Evolutionary conservation across 1,140 invertebrate genomes (phyloP).

Genomic region (Anoplophora glabripennis): DNA sequence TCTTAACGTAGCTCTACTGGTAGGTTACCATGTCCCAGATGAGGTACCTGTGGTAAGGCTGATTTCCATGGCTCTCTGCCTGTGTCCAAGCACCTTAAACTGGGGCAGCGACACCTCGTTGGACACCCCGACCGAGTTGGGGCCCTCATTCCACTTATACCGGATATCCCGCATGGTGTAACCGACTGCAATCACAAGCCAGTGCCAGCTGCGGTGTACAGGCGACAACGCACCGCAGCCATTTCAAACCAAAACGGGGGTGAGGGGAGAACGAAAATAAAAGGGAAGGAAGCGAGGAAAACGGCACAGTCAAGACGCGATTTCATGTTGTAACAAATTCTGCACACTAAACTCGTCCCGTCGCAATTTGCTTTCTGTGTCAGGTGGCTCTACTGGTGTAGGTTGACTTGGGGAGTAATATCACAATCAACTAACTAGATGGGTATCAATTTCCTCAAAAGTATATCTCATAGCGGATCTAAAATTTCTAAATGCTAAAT

Average conservation of each 20-base stretch:
- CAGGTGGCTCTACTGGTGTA: too few species aligned
- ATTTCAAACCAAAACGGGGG: conserved; percentile 24
- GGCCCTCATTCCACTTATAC: conserved; percentile 92
- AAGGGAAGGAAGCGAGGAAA: neutral
- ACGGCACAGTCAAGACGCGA: neutral
- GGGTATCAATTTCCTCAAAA: too few species aligned
- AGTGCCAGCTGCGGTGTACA: conserved; percentile 29
- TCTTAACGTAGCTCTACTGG: too few species aligned
- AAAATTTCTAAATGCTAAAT: too few species aligned
- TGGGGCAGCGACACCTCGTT: conserved; percentile 91
- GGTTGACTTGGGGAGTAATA: too few species aligned
- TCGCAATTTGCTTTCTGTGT: too few species aligned
- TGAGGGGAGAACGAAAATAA: conserved; percentile 13
- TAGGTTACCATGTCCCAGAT: conserved; percentile 32
- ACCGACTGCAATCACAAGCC: conserved; percentile 75
- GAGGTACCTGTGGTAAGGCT: conserved; percentile 87
- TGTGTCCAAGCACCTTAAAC: conserved; percentile 89
- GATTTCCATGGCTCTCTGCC: conserved; percentile 86
- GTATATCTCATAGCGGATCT: too few species aligned
- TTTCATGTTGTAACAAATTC: too few species aligned
- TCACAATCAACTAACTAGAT: too few species aligned
- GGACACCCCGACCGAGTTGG: conserved; percentile 87
- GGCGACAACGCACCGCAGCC: conserved; percentile 32
- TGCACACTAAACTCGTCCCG: too few species aligned
- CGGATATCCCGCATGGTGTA: conserved; percentile 96